phyloP scores from a whole-genome alignment of 2,113 vertebrate species.

The Oryzias celebensis region DNA sequence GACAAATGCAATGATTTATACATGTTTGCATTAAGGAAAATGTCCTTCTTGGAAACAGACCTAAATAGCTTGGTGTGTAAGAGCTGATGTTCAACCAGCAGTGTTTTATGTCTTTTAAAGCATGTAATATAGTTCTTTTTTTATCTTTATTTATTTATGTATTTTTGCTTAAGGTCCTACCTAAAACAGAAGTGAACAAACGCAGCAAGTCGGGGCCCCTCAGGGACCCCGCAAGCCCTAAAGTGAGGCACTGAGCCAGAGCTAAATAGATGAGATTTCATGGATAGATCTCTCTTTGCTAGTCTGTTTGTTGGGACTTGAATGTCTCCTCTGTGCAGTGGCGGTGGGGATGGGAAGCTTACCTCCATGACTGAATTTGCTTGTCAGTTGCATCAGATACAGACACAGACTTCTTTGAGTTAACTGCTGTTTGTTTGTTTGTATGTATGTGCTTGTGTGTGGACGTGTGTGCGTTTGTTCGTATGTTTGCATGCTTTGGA shows the following conservation, averaged over 20 bases:
- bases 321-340: slow-evolving; percentile 1
- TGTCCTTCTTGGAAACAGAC: no score
- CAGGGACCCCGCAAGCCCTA: slow-evolving; percentile 37
- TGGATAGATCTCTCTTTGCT: slow-evolving; percentile 27
- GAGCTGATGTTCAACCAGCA: neutral
- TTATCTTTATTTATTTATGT: slow-evolving; percentile 3
- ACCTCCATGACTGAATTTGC: slow-evolving; percentile 15
- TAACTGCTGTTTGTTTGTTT: neutral
- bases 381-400: slow-evolving; percentile 14
- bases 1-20: no score
- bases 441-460: neutral
- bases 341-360: neutral
- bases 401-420: neutral
- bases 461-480: neutral
- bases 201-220: slow-evolving; percentile 16
- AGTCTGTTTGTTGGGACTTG: slow-evolving; percentile 33
- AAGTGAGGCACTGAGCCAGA: slow-evolving; percentile 25
- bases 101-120: slow-evolving; percentile 22
- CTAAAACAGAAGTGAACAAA: slow-evolving; percentile 15
- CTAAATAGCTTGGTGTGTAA: no score
- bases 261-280: slow-evolving; percentile 19
- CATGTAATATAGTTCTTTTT: slow-evolving; percentile 23
- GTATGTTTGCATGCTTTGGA: slow-evolving; percentile 17
- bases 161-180: slow-evolving; percentile 5
- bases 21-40: no score